Evolutionary conservation across 2,113 vertebrate genomes (phyloP).

Genomic region (Ia io): DNA sequence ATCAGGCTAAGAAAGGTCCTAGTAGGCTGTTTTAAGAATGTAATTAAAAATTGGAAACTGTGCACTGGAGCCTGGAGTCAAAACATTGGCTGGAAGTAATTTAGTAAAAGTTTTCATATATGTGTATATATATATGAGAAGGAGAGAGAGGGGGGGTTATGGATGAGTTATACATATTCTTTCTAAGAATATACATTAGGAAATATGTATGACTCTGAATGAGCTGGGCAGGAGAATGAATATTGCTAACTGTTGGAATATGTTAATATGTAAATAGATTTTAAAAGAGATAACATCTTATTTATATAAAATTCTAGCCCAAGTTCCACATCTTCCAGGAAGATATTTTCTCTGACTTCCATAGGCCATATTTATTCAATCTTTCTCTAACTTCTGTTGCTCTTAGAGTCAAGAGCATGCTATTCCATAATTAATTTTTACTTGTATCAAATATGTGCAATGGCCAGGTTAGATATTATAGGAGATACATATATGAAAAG

Average conservation of each 20-base stretch:
- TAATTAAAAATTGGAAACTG: not conserved
- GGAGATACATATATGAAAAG: not conserved
- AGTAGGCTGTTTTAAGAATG: not conserved
- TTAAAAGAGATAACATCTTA: not conserved
- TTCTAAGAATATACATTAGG: not conserved
- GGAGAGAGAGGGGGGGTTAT: not conserved
- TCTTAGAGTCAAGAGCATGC: not conserved
- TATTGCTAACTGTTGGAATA: not conserved
- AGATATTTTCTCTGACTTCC: conserved; percentile 24
- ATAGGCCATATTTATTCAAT: not conserved
- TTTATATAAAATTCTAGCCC: not conserved
- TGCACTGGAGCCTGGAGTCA: not conserved
- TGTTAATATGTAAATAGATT: not conserved
- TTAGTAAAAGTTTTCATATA: not conserved
- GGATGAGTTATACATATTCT: conserved; percentile 12
- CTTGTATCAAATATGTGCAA: not conserved
- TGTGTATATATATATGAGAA: not conserved
- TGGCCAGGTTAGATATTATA: not conserved
- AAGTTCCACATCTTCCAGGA: not conserved
- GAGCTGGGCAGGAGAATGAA: not conserved
- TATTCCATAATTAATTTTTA: conserved; percentile 20
- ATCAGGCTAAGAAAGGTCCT: not conserved
- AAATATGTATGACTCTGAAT: conserved; percentile 33
- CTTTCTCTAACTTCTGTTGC: not conserved
- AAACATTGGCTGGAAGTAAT: not conserved